Percentiles rank a stretch among this genome's conserved stretches.
Evolutionary conservation across 2,888 invertebrate species (phyloP).

Genomic region (Spicauda simplicius): DNA sequence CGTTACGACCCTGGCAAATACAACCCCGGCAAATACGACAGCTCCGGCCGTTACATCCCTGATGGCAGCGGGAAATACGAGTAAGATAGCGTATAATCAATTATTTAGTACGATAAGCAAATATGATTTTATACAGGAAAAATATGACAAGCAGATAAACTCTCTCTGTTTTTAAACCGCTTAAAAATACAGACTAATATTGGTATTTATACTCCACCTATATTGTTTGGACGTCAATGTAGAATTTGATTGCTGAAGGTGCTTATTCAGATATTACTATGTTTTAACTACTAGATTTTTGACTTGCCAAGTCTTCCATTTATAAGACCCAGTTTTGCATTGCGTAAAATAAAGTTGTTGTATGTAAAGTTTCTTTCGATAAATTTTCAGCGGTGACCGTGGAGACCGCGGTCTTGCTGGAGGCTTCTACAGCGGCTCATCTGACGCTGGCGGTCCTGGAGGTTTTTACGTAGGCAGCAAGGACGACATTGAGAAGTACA

Average conservation of each 20-base stretch:
- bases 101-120: neutral
- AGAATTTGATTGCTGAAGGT: too few species aligned
- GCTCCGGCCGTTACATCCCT: conserved; percentile 46
- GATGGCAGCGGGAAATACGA: conserved; percentile 46
- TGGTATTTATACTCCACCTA: too few species aligned
- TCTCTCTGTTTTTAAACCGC: too few species aligned
- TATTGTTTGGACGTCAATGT: too few species aligned
- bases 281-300: too few species aligned
- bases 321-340: too few species aligned
- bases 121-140: neutral
- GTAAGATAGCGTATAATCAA: conserved; percentile 37
- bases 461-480: conserved; percentile 45
- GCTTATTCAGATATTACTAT: too few species aligned
- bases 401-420: conserved; percentile 50
- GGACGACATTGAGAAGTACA: conserved; percentile 39
- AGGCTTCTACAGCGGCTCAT: conserved; percentile 55
- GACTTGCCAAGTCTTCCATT: too few species aligned
- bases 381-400: conserved; percentile 43
- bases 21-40: conserved; percentile 43
- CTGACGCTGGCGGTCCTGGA: conserved; percentile 39
- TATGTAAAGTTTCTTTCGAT: too few species aligned
- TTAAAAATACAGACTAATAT: too few species aligned
- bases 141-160: too few species aligned
- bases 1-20: conserved; percentile 43
- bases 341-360: too few species aligned